Conservation (phyloP, 2,113 vertebrate species). For the Crotophaga sulcirostris region DNA sequence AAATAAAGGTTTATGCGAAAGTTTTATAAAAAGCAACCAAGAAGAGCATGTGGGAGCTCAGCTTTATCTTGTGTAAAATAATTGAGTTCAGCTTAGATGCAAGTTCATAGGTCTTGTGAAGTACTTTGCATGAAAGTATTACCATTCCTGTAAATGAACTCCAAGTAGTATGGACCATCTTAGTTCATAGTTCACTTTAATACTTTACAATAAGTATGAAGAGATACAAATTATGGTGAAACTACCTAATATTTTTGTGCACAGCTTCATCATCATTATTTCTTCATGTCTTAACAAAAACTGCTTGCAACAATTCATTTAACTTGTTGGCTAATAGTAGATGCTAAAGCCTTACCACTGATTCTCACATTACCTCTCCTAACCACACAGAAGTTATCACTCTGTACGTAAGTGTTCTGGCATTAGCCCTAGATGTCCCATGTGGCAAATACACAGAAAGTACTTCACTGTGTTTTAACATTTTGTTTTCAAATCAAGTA, state of each 20-base stretch:
- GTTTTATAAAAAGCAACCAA: background rate
- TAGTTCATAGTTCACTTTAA: background rate
- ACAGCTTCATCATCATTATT: background rate
- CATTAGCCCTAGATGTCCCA: background rate
- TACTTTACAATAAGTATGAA: background rate
- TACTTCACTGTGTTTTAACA: background rate
- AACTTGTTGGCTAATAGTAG: background rate
- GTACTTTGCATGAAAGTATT: background rate
- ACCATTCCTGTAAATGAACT: background rate
- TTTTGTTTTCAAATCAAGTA: background rate
- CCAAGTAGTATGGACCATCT: background rate
- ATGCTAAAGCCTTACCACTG: background rate
- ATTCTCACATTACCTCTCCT: background rate
- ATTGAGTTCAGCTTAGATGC: background rate
- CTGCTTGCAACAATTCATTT: background rate
- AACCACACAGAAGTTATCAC: background rate
- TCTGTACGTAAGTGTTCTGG: background rate
- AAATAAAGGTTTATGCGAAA: constrained; percentile 1
- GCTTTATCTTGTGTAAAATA: background rate
- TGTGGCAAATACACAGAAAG: background rate
- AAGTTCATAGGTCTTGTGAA: background rate
- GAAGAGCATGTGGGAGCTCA: background rate
- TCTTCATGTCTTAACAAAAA: background rate
- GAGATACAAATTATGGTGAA: background rate
- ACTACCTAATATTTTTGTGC: background rate